Evolutionary conservation across 1,140 invertebrate genomes (phyloP), one percentile per base, ranked within the genome.

Genomic region (Micrasema longulum): DNA sequence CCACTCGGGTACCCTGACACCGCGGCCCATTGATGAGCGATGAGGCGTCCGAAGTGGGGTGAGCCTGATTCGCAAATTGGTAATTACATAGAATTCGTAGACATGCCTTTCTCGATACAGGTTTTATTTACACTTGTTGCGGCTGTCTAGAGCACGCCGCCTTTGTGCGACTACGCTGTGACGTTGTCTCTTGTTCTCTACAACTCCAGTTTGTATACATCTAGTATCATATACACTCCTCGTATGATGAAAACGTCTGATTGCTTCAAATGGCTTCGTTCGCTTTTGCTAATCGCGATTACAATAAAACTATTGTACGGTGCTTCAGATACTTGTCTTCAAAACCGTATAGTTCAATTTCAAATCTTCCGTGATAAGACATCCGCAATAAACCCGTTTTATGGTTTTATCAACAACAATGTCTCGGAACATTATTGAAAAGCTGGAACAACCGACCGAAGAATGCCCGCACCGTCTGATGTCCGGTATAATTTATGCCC

Each of bases 21-120:
- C 7, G 18, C 31, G 7, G 16, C 26, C 60, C 60, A 64, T 64
- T 64, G 60, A 64, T 64, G 60, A 26, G 38, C 22, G 31, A 55
- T 31, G 18, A 55, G 50, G 20, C 20, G 35, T 31, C 38, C 47
- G 12, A 69, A 69, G 67, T 69, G 67, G 67, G 67, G 67, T 48
- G 50, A 69, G 47, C 67, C 47, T 69, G 67, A 69, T 69, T 69
- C 67, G 67, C 67, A 62, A 69, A 69, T 60, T 48, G 36, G 67
- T 69, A 69, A 69, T 69, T 69, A 69, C 67, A 69, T 38, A 47
- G 65, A 50, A 55, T 66, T 35, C 41, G 67, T 62, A 69, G 67
- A 69, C 67, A 9, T 62, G 41, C 65, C 22, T 68, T 68, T 45
- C 20, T 53, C 52, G 20, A 69, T 52, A 69, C 67, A 69, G 67